Conservation (phyloP, 2,113 vertebrate genomes). For the Mastomys natalensis region DNA sequence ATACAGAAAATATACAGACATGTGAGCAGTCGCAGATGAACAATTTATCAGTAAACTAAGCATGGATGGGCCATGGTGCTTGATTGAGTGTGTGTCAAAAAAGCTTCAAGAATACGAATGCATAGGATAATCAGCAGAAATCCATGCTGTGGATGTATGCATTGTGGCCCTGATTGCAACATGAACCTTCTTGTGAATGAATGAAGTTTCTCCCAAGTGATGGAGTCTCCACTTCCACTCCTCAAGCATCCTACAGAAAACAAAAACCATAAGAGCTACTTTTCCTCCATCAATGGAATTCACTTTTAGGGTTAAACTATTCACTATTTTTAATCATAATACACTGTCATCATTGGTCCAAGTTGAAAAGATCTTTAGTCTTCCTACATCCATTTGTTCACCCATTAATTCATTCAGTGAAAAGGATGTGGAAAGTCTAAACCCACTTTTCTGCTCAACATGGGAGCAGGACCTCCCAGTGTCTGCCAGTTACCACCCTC, state of each 20-base stretch:
- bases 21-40: background rate
- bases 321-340: background rate
- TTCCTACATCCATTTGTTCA: background rate
- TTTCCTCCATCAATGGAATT: background rate
- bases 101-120: background rate
- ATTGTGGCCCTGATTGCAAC: background rate
- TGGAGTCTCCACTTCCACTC: background rate
- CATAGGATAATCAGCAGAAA: background rate
- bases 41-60: background rate
- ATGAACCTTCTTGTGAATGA: background rate
- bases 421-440: background rate
- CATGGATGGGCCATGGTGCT: background rate
- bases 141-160: background rate
- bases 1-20: background rate
- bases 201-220: background rate
- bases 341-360: background rate
- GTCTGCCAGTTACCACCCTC: background rate
- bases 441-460: background rate
- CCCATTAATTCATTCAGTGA: background rate
- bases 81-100: background rate
- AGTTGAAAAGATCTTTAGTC: background rate
- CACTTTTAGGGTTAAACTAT: background rate
- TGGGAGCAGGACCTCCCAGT: background rate
- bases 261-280: background rate
- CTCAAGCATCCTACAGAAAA: background rate